These are phyloP conservation scores for Dolomedes plantarius DNA, from an alignment of 2,888 invertebrate genomes.

Conservation along the genomic window DNA sequence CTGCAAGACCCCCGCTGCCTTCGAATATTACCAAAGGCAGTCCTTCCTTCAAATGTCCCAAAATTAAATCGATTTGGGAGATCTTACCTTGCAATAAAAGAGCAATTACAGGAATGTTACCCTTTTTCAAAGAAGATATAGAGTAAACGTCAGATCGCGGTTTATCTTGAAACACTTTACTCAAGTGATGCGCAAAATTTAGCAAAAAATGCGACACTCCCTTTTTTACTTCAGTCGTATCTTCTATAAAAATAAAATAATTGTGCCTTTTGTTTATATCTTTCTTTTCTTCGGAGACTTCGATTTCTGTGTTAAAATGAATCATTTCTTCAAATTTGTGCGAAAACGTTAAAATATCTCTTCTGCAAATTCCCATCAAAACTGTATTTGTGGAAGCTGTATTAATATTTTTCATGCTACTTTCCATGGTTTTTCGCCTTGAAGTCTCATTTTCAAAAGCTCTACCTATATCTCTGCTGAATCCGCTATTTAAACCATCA, in stretches of 20 bases:
- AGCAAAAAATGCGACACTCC: conserved; percentile 8
- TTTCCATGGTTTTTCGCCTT: conserved; percentile 3
- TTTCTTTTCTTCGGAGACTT: not conserved
- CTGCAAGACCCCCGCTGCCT: conserved; percentile 49
- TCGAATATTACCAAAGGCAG: conserved; percentile 32
- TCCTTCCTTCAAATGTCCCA: conserved; percentile 20
- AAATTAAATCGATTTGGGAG: conserved; percentile 22
- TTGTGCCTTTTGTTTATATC: conserved; percentile 21
- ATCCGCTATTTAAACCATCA: conserved; percentile 25
- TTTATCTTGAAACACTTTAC: not conserved
- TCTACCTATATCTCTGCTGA: conserved; percentile 26
- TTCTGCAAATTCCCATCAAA: conserved; percentile 29
- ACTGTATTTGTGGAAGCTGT: conserved; percentile 26
- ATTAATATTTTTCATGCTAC: not conserved
- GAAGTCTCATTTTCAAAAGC: conserved; percentile 26
- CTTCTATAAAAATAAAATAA: conserved; percentile 35
- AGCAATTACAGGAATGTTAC: conserved; percentile 20
- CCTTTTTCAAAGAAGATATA: not conserved
- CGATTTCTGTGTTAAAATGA: not conserved
- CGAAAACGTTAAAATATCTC: not conserved
- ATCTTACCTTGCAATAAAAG: conserved; percentile 30
- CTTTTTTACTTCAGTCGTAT: not conserved
- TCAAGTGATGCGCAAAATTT: conserved; percentile 15
- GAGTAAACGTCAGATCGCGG: conserved; percentile 3
- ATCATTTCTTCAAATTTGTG: not conserved